phyloP scores from a whole-genome alignment of 30 jellyfish, hydroid and myxozoan genomes.

The Pseudorhiza aurosa region DNA sequence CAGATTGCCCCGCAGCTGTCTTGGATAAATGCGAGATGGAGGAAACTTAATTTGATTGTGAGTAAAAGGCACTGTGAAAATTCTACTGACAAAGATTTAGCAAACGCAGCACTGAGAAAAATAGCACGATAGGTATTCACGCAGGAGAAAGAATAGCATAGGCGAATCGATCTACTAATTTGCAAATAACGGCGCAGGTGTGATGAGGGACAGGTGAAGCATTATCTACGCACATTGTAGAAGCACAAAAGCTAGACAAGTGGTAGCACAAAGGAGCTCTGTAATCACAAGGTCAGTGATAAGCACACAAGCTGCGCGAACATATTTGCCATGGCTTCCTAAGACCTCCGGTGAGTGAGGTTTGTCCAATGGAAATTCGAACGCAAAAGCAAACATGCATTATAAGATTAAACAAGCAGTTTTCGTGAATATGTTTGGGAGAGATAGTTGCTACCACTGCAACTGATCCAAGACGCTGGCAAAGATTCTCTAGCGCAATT shows the following conservation, averaged over 20 bases:
- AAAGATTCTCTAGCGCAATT: background rate
- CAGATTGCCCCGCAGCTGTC: no score
- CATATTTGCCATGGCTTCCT: conserved; percentile 37
- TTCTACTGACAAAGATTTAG: no score
- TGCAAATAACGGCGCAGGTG: conserved; percentile 54
- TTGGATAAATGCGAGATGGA: no score
- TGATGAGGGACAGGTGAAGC: conserved; percentile 51
- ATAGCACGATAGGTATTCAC: background rate
- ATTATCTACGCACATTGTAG: conserved; percentile 65
- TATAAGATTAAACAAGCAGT: conserved; percentile 14
- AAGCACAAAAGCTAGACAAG: conserved; percentile 48
- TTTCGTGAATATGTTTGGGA: background rate
- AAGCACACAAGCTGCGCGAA: conserved; percentile 41
- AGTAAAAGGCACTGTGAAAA: no score
- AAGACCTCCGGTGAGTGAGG: conserved; percentile 45
- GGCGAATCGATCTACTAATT: conserved; percentile 29
- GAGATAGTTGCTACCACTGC: background rate
- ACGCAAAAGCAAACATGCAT: conserved; percentile 46
- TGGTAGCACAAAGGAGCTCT: conserved; percentile 7
- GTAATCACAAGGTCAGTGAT: conserved; percentile 25
- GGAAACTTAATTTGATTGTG: no score
- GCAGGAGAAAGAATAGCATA: conserved; percentile 26
- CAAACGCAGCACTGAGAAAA: conserved; percentile 8
- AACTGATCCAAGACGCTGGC: background rate
- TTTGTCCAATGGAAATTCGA: conserved; percentile 34